Percentiles rank a stretch among this genome's conserved stretches.
phyloP scores from a whole-genome alignment of 2,113 vertebrate species.

The Mormyrus lacerda region DNA sequence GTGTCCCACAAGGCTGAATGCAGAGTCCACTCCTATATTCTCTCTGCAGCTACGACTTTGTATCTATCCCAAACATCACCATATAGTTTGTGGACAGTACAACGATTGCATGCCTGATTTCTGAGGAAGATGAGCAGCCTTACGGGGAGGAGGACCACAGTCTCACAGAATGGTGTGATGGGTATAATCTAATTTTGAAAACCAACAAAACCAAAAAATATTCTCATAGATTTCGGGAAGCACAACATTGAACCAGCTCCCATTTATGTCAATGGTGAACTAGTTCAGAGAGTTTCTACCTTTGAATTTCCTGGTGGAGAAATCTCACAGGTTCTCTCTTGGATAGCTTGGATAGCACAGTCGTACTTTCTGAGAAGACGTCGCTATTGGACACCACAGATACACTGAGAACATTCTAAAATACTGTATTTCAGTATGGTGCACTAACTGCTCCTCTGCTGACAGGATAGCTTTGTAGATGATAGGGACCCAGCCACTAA shows the following conservation, averaged over 20 bases:
- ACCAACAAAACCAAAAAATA: neutral
- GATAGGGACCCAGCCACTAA: neutral
- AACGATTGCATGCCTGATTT: neutral
- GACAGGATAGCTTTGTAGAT: neutral
- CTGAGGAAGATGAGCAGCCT: neutral
- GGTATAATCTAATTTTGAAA: neutral
- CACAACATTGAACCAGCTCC: neutral
- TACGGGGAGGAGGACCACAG: neutral
- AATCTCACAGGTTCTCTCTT: neutral
- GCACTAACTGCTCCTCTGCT: neutral
- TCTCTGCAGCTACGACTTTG: neutral
- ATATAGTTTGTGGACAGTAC: neutral
- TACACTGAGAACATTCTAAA: neutral
- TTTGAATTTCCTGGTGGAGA: neutral
- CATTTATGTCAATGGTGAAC: neutral
- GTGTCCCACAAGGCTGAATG: neutral
- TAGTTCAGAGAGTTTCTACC: neutral
- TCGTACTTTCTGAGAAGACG: neutral
- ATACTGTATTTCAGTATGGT: neutral
- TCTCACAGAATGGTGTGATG: neutral
- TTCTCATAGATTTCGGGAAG: neutral
- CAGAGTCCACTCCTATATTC: neutral
- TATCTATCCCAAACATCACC: neutral
- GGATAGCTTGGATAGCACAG: neutral
- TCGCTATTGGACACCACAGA: neutral